Conservation (phyloP, 1,140 invertebrate genomes). For the Charaxes varanes region DNA sequence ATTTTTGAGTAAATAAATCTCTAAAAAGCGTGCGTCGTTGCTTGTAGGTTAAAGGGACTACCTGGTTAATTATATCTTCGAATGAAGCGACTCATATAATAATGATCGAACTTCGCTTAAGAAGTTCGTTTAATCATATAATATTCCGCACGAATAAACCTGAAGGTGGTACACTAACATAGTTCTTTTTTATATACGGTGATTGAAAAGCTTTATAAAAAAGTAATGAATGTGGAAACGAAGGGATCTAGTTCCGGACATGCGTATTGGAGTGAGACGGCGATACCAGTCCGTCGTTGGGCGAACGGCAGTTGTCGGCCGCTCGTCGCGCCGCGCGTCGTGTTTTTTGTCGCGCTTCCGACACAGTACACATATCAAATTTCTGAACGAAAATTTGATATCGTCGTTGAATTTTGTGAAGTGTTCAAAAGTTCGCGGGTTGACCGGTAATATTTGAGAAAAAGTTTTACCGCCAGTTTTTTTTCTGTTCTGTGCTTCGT, state of each 20-base stretch:
- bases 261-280: conserved; percentile 61
- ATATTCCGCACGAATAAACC: no score
- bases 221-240: conserved; percentile 41
- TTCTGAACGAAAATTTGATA: conserved; percentile 71
- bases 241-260: conserved; percentile 57
- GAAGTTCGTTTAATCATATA: no score
- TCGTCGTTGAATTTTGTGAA: conserved; percentile 63
- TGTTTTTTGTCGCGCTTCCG: conserved; percentile 18
- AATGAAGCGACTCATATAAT: no score
- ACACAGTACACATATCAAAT: conserved; percentile 65
- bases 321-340: conserved; percentile 41
- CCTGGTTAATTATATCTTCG: no score
- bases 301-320: conserved; percentile 50
- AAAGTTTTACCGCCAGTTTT: conserved; percentile 34
- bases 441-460: conserved; percentile 57
- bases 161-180: no score
- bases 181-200: conserved; percentile 13
- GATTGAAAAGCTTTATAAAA: conserved; percentile 32
- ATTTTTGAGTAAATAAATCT: no score
- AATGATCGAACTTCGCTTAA: no score
- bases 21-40: no score
- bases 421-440: conserved; percentile 51
- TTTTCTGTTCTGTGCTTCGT: conserved; percentile 38
- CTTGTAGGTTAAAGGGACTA: no score
- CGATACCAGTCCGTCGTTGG: conserved; percentile 34